Percentiles rank a stretch among this genome's conserved stretches.
Conservation (phyloP, 2,888 invertebrate species). For the Leucophora obtusa region DNA sequence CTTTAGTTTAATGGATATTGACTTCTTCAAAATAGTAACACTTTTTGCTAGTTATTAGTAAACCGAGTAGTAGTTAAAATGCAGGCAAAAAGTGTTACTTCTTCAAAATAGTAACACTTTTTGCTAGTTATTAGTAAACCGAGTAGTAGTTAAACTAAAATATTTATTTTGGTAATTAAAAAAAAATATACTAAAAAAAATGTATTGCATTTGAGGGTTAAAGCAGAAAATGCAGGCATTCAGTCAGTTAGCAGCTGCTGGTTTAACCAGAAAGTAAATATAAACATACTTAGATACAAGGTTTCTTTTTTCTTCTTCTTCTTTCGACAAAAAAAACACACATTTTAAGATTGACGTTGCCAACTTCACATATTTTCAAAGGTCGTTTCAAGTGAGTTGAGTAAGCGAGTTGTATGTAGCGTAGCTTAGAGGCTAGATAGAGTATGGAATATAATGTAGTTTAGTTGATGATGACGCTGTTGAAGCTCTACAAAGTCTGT, state of each 20-base stretch:
- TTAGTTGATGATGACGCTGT: constrained; percentile 25
- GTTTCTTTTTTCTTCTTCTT: constrained; percentile 32
- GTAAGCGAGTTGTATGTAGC: constrained; percentile 30
- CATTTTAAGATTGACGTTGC: constrained; percentile 53
- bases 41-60: too few species aligned
- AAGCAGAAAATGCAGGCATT: neutral
- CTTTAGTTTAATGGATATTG: too few species aligned
- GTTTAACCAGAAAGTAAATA: constrained; percentile 48
- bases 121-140: too few species aligned
- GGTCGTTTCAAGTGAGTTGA: constrained; percentile 65
- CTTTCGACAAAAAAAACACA: constrained; percentile 8
- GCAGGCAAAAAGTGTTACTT: too few species aligned
- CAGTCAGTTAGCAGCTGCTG: constrained; percentile 48
- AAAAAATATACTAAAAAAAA: too few species aligned
- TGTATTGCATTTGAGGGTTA: neutral
- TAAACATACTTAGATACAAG: constrained; percentile 22
- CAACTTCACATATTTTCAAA: constrained; percentile 66
- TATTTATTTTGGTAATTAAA: too few species aligned
- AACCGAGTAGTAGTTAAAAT: too few species aligned
- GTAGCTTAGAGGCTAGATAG: constrained; percentile 9
- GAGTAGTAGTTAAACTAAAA: too few species aligned
- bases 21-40: too few species aligned
- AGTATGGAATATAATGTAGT: constrained; percentile 9
- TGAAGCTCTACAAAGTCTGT: constrained; percentile 61
- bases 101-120: too few species aligned